Conservation (phyloP, 2,113 vertebrate species). For the Anoura caudifer region DNA sequence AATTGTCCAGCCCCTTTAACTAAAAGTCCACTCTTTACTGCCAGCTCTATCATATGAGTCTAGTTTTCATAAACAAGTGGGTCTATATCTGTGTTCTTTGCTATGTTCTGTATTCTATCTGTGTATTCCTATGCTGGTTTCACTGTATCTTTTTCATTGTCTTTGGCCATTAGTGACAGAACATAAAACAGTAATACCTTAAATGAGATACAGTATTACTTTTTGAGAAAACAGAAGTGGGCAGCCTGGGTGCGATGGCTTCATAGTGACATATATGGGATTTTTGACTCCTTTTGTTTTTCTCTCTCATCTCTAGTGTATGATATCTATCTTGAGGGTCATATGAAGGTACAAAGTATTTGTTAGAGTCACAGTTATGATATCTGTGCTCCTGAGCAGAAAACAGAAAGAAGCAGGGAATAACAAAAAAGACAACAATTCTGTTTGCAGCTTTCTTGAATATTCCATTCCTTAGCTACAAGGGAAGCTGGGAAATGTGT, state of each 20-base stretch:
- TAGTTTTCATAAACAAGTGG: background rate
- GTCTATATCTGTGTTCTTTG: background rate
- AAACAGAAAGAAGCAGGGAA: background rate
- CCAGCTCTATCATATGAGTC: background rate
- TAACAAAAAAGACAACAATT: background rate
- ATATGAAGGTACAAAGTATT: background rate
- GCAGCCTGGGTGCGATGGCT: background rate
- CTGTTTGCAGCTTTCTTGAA: background rate
- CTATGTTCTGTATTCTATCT: background rate
- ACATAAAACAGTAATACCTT: background rate
- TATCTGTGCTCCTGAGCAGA: background rate
- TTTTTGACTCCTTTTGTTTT: background rate
- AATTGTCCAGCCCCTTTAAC: background rate
- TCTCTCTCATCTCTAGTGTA: background rate
- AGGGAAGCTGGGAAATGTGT: background rate
- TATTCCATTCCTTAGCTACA: background rate
- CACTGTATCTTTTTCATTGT: background rate
- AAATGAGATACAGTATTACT: background rate
- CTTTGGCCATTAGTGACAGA: background rate
- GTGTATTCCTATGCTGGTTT: background rate
- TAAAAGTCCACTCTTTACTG: background rate
- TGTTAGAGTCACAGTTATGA: background rate
- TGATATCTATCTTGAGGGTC: background rate
- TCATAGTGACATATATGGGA: background rate
- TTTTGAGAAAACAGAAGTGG: background rate